A percentile compares a stretch with the other conserved stretches of the same genome.
Evolutionary conservation across 2,797 vertebrate genomes (phyloP).

Genomic region (Eurystomus glaucurus): DNA sequence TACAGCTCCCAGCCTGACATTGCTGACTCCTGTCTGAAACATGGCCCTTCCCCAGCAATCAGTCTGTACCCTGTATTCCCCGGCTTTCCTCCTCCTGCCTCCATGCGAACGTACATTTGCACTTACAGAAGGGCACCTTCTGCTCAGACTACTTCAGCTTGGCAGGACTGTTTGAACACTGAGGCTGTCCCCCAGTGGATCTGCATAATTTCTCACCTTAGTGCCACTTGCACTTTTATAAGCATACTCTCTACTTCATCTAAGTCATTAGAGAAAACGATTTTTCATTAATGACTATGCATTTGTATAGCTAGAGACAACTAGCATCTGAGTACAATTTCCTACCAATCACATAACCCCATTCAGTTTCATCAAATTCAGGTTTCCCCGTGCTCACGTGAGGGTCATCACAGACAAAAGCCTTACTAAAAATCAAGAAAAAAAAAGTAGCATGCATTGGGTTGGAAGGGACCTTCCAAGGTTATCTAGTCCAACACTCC

Average conservation of each 20-base stretch:
- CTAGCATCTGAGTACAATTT: neutral
- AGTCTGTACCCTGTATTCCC: neutral
- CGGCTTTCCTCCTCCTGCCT: neutral
- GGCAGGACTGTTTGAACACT: neutral
- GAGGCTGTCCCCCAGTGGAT: fast-evolving
- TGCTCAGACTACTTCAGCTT: neutral
- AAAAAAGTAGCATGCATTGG: too few species aligned
- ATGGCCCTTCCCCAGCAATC: fast-evolving
- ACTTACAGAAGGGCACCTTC: neutral
- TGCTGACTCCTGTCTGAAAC: neutral
- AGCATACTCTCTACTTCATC: neutral
- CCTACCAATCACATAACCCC: neutral
- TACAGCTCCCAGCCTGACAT: neutral
- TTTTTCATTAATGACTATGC: neutral
- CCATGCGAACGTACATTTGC: fast-evolving
- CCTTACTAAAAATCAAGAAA: neutral
- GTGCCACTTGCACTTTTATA: neutral
- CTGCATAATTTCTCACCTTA: neutral
- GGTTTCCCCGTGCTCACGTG: neutral
- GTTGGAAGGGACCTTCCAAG: too few species aligned
- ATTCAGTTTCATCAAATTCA: neutral
- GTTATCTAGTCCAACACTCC: too few species aligned
- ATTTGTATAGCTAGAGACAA: neutral
- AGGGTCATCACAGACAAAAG: neutral
- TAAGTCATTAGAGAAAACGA: neutral